phyloP scores from a whole-genome alignment of 2,797 vertebrate genomes.

The Falco naumanni region DNA sequence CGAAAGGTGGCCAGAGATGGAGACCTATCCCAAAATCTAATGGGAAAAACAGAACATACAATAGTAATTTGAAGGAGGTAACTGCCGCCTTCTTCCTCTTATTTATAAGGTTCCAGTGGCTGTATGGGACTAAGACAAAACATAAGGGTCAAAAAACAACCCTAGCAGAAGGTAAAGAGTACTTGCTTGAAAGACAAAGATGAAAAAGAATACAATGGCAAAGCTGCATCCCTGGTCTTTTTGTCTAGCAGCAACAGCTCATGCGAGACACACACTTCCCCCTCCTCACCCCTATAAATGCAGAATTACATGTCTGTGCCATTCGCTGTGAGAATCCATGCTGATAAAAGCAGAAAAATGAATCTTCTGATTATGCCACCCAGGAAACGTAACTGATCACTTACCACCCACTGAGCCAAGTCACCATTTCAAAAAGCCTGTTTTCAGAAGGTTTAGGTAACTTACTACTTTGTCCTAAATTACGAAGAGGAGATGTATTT shows the following conservation, averaged over 20 bases:
- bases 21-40: background rate
- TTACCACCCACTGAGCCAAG: background rate
- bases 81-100: background rate
- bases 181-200: background rate
- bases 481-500: background rate
- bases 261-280: background rate
- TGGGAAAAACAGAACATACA: background rate
- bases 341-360: background rate
- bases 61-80: background rate
- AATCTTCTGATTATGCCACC: background rate
- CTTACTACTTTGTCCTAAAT: background rate
- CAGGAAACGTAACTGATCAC: background rate
- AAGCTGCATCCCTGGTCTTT: background rate
- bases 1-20: background rate
- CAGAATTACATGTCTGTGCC: background rate
- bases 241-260: background rate
- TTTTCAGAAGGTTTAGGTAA: background rate
- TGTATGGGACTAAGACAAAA: background rate
- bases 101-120: background rate
- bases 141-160: background rate
- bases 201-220: background rate
- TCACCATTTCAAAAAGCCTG: background rate
- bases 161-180: background rate
- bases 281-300: background rate
- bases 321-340: background rate